Conservation (phyloP, 1,140 invertebrate species). For the fruit fly (Drosophila melanogaster) region DNA sequence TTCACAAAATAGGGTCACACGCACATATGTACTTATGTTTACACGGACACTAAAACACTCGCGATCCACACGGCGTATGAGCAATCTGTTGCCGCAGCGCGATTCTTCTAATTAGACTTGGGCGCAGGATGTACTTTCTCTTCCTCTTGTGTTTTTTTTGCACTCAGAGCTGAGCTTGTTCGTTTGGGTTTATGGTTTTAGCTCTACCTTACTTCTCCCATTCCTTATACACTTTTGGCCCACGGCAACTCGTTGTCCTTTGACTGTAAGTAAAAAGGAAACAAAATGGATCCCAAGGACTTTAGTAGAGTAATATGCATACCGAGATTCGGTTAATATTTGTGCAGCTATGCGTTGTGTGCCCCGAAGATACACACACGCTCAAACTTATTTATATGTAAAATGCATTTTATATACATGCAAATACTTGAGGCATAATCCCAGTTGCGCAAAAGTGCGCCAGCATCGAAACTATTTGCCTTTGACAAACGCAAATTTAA, state of each 20-base stretch:
- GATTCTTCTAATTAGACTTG: constrained; percentile 41
- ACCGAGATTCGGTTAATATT: constrained; percentile 35
- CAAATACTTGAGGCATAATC: constrained; percentile 31
- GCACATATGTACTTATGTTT: too few species aligned
- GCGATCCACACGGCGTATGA: constrained; percentile 37
- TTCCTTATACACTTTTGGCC: constrained; percentile 17
- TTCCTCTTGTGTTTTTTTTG: not conserved
- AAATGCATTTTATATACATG: not conserved
- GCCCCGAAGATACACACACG: constrained; percentile 12
- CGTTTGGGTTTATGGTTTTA: constrained; percentile 44
- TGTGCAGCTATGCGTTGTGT: constrained; percentile 25
- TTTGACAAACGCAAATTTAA: constrained; percentile 59
- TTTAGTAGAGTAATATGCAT: constrained; percentile 22
- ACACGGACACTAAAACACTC: not conserved
- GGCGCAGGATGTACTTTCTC: constrained; percentile 34
- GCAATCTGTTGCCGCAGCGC: constrained; percentile 12
- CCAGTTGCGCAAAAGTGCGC: constrained; percentile 23
- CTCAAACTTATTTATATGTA: not conserved
- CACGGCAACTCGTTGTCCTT: constrained; percentile 27
- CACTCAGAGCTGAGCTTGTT: constrained; percentile 32
- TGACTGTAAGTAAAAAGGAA: constrained; percentile 30
- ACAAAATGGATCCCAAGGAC: constrained; percentile 36
- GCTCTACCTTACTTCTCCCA: constrained; percentile 11
- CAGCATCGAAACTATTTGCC: constrained; percentile 45
- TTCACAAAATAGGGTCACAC: not conserved